Percentiles rank a stretch among this genome's conserved stretches.
These are phyloP conservation scores for Saimiri boliviensis DNA, from an alignment of 2,113 vertebrate species.

Conservation along the genomic window DNA sequence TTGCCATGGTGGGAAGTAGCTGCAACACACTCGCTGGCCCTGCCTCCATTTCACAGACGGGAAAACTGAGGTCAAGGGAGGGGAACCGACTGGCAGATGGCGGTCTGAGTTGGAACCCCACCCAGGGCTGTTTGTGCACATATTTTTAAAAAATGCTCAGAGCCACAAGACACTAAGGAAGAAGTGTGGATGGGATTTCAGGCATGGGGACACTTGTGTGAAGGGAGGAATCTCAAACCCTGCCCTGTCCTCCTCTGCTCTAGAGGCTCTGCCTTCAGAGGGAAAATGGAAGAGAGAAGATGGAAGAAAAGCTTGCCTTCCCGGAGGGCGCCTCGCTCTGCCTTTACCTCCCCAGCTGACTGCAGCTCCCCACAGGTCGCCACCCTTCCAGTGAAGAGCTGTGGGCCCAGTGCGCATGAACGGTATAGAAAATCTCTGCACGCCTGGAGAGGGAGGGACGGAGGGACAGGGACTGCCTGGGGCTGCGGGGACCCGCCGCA, in stretches of 20 bases:
- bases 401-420: neutral
- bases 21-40: rapidly evolving
- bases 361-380: neutral
- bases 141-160: neutral
- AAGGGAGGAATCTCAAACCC: neutral
- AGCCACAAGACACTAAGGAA: neutral
- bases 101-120: neutral
- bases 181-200: neutral
- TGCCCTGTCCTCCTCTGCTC: neutral
- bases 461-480: rapidly evolving
- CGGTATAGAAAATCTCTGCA: neutral
- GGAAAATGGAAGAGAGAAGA: neutral
- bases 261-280: neutral
- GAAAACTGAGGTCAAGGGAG: neutral
- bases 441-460: neutral
- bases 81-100: no score
- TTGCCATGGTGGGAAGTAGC: neutral
- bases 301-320: neutral
- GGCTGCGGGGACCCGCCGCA: neutral
- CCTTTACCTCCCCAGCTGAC: neutral
- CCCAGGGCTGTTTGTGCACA: neutral
- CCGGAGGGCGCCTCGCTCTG: neutral
- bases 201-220: rapidly evolving
- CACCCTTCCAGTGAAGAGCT: neutral
- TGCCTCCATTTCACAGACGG: neutral